Conservation (phyloP, 2,797 vertebrate species). For the Lithobates sylvaticus region DNA sequence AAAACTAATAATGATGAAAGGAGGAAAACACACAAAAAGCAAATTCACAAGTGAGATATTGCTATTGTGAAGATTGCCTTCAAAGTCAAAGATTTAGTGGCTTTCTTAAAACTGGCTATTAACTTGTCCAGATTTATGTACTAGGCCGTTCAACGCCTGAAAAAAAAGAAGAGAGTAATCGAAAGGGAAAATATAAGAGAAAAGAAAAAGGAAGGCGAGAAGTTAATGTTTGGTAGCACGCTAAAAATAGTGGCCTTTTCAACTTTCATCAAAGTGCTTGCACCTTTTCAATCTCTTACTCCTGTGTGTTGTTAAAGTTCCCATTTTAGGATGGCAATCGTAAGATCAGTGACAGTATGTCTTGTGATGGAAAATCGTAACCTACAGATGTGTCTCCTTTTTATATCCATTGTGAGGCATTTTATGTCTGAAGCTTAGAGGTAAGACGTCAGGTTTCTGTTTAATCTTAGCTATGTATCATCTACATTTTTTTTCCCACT, state of each 20-base stretch:
- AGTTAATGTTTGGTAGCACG: slow-evolving; percentile 53
- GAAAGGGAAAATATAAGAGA: slow-evolving; percentile 44
- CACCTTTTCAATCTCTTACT: slow-evolving; percentile 52
- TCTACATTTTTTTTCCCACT: slow-evolving; percentile 56
- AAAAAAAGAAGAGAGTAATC: slow-evolving; percentile 41
- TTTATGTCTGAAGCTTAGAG: slow-evolving; percentile 57
- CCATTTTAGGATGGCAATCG: slow-evolving; percentile 54
- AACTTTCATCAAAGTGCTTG: slow-evolving; percentile 56
- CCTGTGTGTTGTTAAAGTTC: slow-evolving; percentile 52
- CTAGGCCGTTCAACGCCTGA: slow-evolving; percentile 29
- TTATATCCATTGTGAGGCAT: slow-evolving; percentile 58
- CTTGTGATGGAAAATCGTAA: slow-evolving; percentile 57
- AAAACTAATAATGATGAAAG: slow-evolving; percentile 56
- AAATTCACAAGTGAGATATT: slow-evolving; percentile 56
- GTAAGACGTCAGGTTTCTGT: slow-evolving; percentile 44
- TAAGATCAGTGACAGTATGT: slow-evolving; percentile 56
- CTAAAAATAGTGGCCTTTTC: slow-evolving; percentile 61
- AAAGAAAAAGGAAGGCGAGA: slow-evolving; percentile 52
- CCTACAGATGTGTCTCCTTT: slow-evolving; percentile 56
- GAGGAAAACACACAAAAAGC: slow-evolving; percentile 50
- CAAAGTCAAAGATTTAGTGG: slow-evolving; percentile 52
- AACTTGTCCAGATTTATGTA: slow-evolving; percentile 59
- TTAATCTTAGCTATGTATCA: slow-evolving; percentile 60
- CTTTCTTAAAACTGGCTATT: slow-evolving; percentile 57
- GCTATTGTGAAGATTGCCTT: slow-evolving; percentile 58